Evolutionary conservation across 37 sponge, comb jelly and placozoan species (phyloP), one percentile per base, ranked within the genome.

Genomic region (Petrosia ficiformis): DNA sequence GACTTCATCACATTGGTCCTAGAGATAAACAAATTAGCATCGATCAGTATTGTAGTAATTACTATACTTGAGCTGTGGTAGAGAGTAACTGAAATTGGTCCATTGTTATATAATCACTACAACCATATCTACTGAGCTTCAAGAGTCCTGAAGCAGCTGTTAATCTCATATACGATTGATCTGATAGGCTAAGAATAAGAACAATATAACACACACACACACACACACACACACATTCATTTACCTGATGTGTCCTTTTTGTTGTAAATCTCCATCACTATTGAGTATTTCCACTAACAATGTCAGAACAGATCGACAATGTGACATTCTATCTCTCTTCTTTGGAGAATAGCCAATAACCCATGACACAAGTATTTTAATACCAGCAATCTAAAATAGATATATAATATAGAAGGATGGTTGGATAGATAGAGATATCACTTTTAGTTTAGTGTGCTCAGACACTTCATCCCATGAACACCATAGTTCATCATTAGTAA

Each of bases 1-100:
- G 44, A 94, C 94, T 31, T 94, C 74, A 4, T 69, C 44, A 83
- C 94, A 94, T 1, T 90, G 73, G 67, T 94, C 94, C 90, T 94
- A 69, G 37, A 68, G 11, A 65, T n/a, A n/a, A 4, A 22, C 32
- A 16, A 61, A 44, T 16, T 66, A 63, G 69, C 33, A n/a, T 68
- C n/a, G 22, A 4, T 11, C 37, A 32, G 8, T 16, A 64, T 22
- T 34, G 59, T 34, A 22, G 59, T 2, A 30, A 16, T 1, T 5
- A 21, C 76, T 26, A 31, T n/a, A 89, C 89, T 76, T 89, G 89
- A 26, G 67, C 30, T 14, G 39, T 57, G 0, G 80, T 80, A 28
- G 84, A 70, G 6, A 89, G 76, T 44, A 68, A 74, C 43, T 59
- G 80, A 56, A 79, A 79, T 31, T 77, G 78, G 1, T 60, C 67